Evolutionary conservation across 2,888 invertebrate species (phyloP).

Genomic region (Choreutis nemorana): DNA sequence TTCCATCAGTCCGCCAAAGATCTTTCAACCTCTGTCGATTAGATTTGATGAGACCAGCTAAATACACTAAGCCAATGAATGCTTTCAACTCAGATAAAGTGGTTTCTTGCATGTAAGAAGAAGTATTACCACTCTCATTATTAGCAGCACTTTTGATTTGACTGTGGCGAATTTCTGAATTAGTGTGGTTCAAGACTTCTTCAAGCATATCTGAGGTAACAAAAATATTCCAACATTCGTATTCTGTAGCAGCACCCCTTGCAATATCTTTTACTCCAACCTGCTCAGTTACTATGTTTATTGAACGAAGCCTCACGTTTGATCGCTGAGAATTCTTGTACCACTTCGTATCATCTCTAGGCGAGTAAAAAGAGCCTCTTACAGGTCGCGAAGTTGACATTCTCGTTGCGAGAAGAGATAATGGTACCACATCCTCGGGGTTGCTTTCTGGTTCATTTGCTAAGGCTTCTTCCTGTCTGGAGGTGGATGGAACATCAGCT

Average conservation of each 20-base stretch:
- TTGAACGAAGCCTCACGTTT: slow-evolving; percentile 3
- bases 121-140: neutral
- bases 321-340: slow-evolving; percentile 1
- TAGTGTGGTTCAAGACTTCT: slow-evolving; percentile 6
- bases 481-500: neutral
- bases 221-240: slow-evolving; percentile 7
- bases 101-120: slow-evolving; percentile 7
- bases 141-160: neutral
- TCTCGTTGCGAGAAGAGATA: neutral
- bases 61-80: slow-evolving; percentile 12
- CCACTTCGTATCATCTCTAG: slow-evolving; percentile 1
- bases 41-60: slow-evolving; percentile 10
- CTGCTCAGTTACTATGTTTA: slow-evolving; percentile 5
- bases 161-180: slow-evolving; percentile 6
- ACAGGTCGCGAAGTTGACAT: neutral
- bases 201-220: slow-evolving; percentile 6
- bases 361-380: neutral
- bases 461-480: too few relatives aligned
- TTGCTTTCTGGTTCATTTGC: too few relatives aligned
- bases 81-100: slow-evolving; percentile 12
- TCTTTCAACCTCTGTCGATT: slow-evolving; percentile 12
- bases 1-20: slow-evolving; percentile 14
- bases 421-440: neutral
- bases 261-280: slow-evolving; percentile 2
- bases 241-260: slow-evolving; percentile 2